A percentile compares a stretch with the other conserved stretches of the same genome.
phyloP scores from a whole-genome alignment of 92 coral and sea anemone species.

The Siderastrea siderea region DNA sequence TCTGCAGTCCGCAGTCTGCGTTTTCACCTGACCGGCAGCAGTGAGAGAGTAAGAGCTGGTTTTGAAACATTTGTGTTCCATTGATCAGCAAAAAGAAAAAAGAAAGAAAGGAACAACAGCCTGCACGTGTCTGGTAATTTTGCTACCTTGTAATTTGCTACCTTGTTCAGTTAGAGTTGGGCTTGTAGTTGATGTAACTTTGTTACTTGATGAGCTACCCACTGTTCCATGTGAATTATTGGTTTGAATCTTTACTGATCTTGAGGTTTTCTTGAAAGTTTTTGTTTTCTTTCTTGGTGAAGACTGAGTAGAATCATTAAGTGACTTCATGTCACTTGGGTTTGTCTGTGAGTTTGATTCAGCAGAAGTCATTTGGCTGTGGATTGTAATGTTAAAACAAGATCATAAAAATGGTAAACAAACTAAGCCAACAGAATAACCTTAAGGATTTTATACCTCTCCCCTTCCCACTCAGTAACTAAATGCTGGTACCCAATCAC shows the following conservation, averaged over 20 bases:
- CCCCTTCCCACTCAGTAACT: no score
- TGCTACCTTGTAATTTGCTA: conserved; percentile 20
- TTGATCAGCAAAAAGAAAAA: not conserved
- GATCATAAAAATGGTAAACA: not conserved
- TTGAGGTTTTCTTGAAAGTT: conserved; percentile 17
- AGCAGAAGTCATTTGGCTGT: not conserved
- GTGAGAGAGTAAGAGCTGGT: no score
- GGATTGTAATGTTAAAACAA: not conserved
- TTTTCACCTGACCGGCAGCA: no score
- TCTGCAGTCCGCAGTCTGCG: no score
- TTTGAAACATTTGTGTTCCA: no score
- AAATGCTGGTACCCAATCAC: no score
- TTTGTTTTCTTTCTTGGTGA: conserved; percentile 8
- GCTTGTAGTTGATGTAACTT: conserved; percentile 79
- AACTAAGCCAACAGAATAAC: not conserved
- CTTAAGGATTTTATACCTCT: no score
- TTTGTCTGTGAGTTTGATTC: not conserved
- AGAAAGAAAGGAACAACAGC: no score
- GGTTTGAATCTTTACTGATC: conserved; percentile 2
- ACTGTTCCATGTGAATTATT: no score
- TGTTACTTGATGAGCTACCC: conserved; percentile 46
- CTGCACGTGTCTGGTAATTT: not conserved
- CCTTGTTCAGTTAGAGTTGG: conserved; percentile 30
- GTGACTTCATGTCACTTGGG: not conserved
- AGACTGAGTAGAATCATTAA: not conserved